Percentiles rank a stretch among this genome's conserved stretches.
These are phyloP conservation scores for Odobenus rosmarus DNA, from an alignment of 2,113 vertebrate genomes.

Conservation along the genomic window DNA sequence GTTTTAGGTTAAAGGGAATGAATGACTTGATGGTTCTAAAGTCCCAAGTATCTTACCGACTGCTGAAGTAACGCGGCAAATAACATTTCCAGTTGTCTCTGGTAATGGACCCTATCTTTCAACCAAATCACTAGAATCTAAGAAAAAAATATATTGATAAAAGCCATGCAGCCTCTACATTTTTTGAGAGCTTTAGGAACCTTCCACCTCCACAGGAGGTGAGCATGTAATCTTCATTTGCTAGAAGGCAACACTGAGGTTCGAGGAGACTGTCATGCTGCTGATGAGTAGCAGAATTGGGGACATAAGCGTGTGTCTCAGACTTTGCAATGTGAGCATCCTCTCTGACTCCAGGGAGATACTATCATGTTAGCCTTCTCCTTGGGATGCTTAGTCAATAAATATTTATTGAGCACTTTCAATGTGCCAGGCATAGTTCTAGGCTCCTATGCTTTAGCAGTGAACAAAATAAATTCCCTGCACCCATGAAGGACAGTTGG, in stretches of 20 bases:
- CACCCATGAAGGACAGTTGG: not conserved
- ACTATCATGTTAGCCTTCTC: not conserved
- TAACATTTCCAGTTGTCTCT: not conserved
- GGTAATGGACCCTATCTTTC: not conserved
- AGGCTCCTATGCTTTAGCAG: not conserved
- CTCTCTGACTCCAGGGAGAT: not conserved
- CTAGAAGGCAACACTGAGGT: not conserved
- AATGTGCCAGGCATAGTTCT: too few species aligned
- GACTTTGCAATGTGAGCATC: not conserved
- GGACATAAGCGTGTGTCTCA: not conserved
- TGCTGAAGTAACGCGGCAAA: not conserved
- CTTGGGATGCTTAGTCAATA: too few species aligned
- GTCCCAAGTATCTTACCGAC: not conserved
- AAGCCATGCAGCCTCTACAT: not conserved
- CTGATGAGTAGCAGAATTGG: not conserved
- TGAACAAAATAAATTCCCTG: not conserved
- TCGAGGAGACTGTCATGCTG: not conserved
- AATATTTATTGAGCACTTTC: not conserved
- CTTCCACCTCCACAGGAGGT: not conserved
- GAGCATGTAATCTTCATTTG: not conserved
- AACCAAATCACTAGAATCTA: not conserved
- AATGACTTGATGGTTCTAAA: not conserved
- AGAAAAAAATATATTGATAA: not conserved
- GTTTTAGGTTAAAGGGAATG: not conserved
- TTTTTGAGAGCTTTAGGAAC: not conserved